Base-by-base conservation (phyloP, 1,140 invertebrate genomes). In the Sarcophaga bullata region DNA sequence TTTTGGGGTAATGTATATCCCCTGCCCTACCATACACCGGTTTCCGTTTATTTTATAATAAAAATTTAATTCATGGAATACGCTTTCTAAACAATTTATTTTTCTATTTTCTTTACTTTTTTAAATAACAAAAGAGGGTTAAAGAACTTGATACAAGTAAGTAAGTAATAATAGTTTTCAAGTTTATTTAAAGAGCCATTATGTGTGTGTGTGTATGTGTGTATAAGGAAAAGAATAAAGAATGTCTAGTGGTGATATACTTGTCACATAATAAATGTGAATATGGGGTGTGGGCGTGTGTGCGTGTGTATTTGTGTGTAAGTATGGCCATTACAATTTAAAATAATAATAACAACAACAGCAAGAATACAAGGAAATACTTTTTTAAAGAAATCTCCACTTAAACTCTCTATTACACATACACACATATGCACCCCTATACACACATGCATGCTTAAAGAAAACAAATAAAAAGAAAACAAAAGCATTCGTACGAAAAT, bases 181-280 rank as follows among this genome's bases (percentile, higher is more conserved):
- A 78, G 75, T 78, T 78, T 78, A 78, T 49, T 78, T 78, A 50
- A 78, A 78, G 48, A 78, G 50, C 75, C 50, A 78, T 78, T 78
- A 50, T 78, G 75, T 52, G 50, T 52, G n/a, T 25, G 62, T 72
- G 6, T 72, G 58, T n/a, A n/a, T 25, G 62, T 25, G 15, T 13
- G 58, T n/a, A 7, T 7, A n/a, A 15, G 58, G 62, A 25, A 54
- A 15, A 15, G 62, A 25, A 25, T 25, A 25, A 19, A 25, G 8
- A 25, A 11, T 25, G 37, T 72, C 25, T 52, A n/a, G 50, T 78
- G 9, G 6, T 37, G 75, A 7, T 48, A 49, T 78, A 50, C 19
- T 78, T 78, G 75, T 78, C 75, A 78, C 75, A 78, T 78, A 78
- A 78, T 78, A 46, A 9, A 78, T 78, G 75, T 76, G 25, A 37